phyloP scores from a whole-genome alignment of 2,888 invertebrate species.

The Bellardia pandia region DNA sequence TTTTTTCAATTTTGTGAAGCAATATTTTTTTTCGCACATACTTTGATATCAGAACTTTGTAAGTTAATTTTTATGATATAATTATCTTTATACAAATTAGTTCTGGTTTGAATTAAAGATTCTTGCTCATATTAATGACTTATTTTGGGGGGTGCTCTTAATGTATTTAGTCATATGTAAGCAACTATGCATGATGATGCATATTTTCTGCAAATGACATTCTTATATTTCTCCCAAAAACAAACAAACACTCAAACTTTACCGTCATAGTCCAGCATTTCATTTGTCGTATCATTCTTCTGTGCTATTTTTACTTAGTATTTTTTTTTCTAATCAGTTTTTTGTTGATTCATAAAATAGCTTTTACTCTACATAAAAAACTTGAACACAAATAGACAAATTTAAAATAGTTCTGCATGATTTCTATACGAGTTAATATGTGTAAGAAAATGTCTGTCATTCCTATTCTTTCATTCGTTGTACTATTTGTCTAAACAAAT shows the following conservation, averaged over 20 bases:
- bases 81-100: too few relatives aligned
- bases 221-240: neutral
- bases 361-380: slow-evolving; percentile 34
- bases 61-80: too few relatives aligned
- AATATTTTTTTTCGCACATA: too few relatives aligned
- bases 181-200: slow-evolving; percentile 9
- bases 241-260: neutral
- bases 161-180: too few relatives aligned
- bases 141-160: too few relatives aligned
- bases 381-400: slow-evolving; percentile 9
- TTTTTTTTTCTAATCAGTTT: neutral
- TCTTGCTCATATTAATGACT: too few relatives aligned
- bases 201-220: slow-evolving; percentile 16
- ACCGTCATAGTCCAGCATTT: slow-evolving; percentile 10
- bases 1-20: too few relatives aligned
- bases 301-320: slow-evolving; percentile 1
- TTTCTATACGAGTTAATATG: neutral
- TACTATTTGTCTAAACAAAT: slow-evolving; percentile 58
- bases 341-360: slow-evolving; percentile 35
- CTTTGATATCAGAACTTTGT: too few relatives aligned
- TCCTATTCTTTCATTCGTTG: neutral
- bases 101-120: too few relatives aligned
- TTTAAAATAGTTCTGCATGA: neutral
- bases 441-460: slow-evolving; percentile 5
- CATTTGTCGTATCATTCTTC: slow-evolving; percentile 30